Conservation (phyloP, 2,113 vertebrate genomes). For the Erinaceus europaeus region DNA sequence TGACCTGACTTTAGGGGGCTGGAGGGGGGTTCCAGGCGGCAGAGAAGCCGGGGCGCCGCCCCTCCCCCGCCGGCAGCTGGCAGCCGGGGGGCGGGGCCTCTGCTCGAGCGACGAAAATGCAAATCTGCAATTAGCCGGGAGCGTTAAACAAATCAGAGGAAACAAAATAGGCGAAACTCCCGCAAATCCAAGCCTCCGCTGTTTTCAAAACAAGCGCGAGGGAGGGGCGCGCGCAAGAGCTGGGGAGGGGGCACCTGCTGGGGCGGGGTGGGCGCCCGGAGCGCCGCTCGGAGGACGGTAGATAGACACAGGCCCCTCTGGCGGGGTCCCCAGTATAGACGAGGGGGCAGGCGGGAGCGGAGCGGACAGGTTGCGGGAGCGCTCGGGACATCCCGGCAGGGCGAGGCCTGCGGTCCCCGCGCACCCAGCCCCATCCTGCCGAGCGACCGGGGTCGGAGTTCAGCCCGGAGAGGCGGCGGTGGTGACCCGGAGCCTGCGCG, state of each 20-base stretch:
- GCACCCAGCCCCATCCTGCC: background rate
- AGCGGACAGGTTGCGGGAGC: background rate
- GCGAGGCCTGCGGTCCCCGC: background rate
- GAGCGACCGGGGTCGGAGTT: background rate
- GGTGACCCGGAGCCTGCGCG: background rate
- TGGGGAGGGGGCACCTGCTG: too few relatives aligned
- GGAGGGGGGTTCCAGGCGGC: background rate
- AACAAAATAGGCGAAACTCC: too few relatives aligned
- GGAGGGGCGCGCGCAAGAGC: background rate
- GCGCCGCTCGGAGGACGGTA: too few relatives aligned
- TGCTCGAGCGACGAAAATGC: background rate
- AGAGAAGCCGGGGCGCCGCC: too few relatives aligned
- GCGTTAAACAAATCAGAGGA: conserved; percentile 53
- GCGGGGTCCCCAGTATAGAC: too few relatives aligned
- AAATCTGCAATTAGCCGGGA: conserved; percentile 54
- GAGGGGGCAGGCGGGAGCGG: too few relatives aligned
- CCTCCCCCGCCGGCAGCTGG: conserved; percentile 39
- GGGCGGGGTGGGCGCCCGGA: too few relatives aligned
- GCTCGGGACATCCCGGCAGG: background rate
- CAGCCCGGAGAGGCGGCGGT: background rate
- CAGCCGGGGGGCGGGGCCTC: conserved; percentile 14
- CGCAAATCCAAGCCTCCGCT: too few relatives aligned
- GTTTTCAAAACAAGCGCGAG: conserved; percentile 43
- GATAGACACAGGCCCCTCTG: too few relatives aligned
- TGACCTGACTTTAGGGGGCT: too few relatives aligned